A percentile compares a stretch with the other conserved stretches of the same genome.
phyloP scores from a whole-genome alignment of 2,797 vertebrate species.

The Antrozous pallidus region DNA sequence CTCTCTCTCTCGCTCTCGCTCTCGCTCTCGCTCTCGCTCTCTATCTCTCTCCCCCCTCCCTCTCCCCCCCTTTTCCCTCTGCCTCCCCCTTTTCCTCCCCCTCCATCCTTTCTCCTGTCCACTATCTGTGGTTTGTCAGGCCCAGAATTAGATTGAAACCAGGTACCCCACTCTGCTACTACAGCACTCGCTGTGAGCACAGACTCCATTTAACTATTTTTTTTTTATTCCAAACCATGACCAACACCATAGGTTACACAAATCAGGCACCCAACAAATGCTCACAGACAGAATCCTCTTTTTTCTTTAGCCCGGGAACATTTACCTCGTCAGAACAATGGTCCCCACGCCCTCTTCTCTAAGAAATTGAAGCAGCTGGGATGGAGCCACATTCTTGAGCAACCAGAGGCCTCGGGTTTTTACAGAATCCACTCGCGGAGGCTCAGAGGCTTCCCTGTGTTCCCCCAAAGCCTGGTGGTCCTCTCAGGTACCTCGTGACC shows the following conservation, averaged over 20 bases:
- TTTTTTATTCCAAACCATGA: neutral
- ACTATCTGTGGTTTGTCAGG: neutral
- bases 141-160: neutral
- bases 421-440: neutral
- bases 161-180: accelerated
- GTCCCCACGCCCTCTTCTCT: neutral
- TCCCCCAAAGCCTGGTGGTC: neutral
- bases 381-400: neutral
- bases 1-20: neutral
- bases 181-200: neutral
- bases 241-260: neutral
- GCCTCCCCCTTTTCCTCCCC: too few species aligned
- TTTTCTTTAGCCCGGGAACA: neutral
- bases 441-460: neutral
- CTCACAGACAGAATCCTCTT: neutral
- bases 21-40: accelerated
- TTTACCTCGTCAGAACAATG: neutral
- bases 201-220: neutral
- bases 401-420: neutral
- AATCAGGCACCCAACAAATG: neutral
- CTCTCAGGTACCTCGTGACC: neutral
- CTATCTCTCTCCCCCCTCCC: accelerated
- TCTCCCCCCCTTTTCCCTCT: too few species aligned
- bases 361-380: neutral
- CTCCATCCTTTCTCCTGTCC: too few species aligned